Conservation (phyloP, 1,140 invertebrate genomes). For the Bombus sylvicola region DNA sequence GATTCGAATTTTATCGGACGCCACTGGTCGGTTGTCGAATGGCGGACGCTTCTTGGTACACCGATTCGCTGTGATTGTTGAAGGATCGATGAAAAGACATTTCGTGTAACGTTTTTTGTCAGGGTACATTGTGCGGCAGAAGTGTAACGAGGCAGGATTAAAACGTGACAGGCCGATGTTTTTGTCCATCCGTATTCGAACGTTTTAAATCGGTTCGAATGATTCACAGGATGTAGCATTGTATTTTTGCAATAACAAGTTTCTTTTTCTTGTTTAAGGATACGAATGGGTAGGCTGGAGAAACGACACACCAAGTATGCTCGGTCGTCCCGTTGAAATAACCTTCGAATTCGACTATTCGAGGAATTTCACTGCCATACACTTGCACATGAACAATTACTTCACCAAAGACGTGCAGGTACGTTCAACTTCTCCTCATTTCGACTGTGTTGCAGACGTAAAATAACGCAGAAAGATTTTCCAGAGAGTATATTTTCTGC, state of each 20-base stretch:
- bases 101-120: constrained; percentile 13
- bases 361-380: constrained; percentile 89
- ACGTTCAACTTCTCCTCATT: constrained; percentile 47
- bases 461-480: not conserved
- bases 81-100: constrained; percentile 19
- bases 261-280: constrained; percentile 79
- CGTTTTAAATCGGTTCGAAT: not conserved
- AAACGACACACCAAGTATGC: constrained; percentile 85
- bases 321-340: constrained; percentile 86
- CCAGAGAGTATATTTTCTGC: not conserved
- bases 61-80: not conserved
- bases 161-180: not conserved
- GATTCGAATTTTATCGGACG: constrained; percentile 17
- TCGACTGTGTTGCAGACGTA: not conserved
- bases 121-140: not conserved
- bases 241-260: not conserved
- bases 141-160: not conserved
- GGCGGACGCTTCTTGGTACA: not conserved
- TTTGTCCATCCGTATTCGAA: not conserved
- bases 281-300: constrained; percentile 94
- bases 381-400: constrained; percentile 88
- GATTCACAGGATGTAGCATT: not conserved
- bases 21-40: not conserved
- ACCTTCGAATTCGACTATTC: constrained; percentile 90
- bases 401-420: constrained; percentile 88